Evolutionary conservation across 35 echinoderm and acorn worm genomes (phyloP).

Genomic region (Hemicentrotus pulcherrimus): DNA sequence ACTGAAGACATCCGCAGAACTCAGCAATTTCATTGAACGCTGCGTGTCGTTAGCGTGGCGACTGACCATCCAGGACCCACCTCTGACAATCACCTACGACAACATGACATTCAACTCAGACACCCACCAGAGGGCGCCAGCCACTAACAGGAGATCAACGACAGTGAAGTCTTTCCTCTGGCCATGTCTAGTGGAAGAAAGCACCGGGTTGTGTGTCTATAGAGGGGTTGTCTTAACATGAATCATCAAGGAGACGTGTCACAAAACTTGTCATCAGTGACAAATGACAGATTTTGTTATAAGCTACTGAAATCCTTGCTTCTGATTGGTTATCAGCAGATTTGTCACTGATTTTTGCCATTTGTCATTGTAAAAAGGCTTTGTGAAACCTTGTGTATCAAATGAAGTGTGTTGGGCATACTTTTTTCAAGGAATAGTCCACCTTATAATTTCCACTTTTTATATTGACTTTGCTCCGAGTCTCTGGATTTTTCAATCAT

Average conservation of each 20-base stretch:
- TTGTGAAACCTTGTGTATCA: too few species aligned
- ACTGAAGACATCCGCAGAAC: constrained; percentile 54
- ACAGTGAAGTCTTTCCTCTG: constrained; percentile 62
- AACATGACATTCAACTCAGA: constrained; percentile 39
- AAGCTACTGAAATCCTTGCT: too few species aligned
- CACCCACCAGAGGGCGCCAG: constrained; percentile 61
- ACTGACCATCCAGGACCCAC: constrained; percentile 63
- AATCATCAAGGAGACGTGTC: neutral
- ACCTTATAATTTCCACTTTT: neutral
- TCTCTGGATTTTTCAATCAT: too few species aligned
- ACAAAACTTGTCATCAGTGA: too few species aligned
- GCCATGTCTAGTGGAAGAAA: constrained; percentile 63
- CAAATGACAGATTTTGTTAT: too few species aligned
- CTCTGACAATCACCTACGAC: constrained; percentile 66
- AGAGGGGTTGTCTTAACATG: constrained; percentile 79
- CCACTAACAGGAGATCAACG: constrained; percentile 48
- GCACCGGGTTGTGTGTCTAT: constrained; percentile 60
- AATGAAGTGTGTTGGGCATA: neutral
- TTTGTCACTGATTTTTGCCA: too few species aligned
- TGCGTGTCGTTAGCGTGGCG: constrained; percentile 70
- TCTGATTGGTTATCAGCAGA: too few species aligned
- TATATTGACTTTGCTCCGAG: neutral
- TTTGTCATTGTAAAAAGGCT: too few species aligned
- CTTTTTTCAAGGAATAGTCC: neutral
- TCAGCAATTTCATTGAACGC: constrained; percentile 52